Conservation (phyloP, 2,113 vertebrate species). For the Pyrgilauda ruficollis region DNA sequence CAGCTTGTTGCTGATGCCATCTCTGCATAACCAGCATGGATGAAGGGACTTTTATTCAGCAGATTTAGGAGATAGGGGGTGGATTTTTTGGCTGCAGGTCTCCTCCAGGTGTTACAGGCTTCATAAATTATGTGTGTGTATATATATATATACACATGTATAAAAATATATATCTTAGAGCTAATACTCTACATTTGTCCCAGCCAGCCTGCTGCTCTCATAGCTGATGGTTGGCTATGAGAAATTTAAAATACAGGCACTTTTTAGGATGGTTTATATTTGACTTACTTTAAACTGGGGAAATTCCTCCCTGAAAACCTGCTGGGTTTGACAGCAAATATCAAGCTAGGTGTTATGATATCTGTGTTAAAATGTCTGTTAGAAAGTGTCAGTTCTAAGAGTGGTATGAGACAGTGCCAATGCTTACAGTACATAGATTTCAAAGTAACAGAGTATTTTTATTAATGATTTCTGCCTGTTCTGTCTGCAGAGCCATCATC, state of each 20-base stretch:
- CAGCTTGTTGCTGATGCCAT: not conserved
- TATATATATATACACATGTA: accelerated
- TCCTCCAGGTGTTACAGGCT: not conserved
- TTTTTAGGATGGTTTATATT: not conserved
- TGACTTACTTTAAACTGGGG: not conserved
- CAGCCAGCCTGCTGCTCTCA: not conserved
- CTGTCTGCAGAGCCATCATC: slow-evolving; percentile 87
- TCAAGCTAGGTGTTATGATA: not conserved
- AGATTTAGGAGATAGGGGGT: not conserved
- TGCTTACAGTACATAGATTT: not conserved
- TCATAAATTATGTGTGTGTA: not conserved
- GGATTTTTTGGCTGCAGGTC: not conserved
- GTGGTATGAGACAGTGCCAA: accelerated
- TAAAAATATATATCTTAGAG: not conserved
- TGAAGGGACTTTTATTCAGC: not conserved
- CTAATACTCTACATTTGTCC: not conserved
- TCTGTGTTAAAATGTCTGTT: not conserved
- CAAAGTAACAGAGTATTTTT: accelerated
- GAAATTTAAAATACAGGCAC: not conserved
- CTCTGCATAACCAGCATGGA: not conserved
- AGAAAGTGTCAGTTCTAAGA: not conserved
- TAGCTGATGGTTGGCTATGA: not conserved
- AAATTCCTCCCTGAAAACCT: not conserved
- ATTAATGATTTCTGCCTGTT: not conserved
- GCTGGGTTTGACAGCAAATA: not conserved